Base-by-base conservation (phyloP, 92 coral and sea anemone genomes). In the Epizoanthus scotinus region DNA sequence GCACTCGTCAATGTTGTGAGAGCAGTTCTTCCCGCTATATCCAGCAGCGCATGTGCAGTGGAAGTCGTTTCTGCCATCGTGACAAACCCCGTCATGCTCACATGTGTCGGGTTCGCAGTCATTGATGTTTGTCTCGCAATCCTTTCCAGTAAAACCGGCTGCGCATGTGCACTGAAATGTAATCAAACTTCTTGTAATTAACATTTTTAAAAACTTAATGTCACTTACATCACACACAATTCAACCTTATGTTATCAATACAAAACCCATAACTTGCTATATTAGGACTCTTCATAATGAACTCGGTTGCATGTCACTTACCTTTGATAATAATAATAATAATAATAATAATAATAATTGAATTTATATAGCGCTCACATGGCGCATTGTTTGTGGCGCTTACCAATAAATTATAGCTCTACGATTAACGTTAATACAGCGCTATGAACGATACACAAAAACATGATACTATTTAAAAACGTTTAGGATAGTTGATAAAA, bases 81-180 rank as follows among this genome's bases (percentile, higher is more conserved):
- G 79, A 58, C 97, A 92, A 9, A 91, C 84, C 49, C 97, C 97
- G 26, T 86, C 73, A 29, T 86, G 64, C 24, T 89, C 86, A 78
- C 90, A 89, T 0, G 90, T 64, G 34, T 78, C 82, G 21, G 86
- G 83, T 17, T 63, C 87, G 54, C 97, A 92, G 81, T 92, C 97
- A 58, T 92, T 85, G 71, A 91, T 83, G 86, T 92, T 87, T 13
- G 87, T 92, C 72, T 92, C 94, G 55, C 97, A 92, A 67, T 92
- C 97, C 36, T 87, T 90, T 1, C 94, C 94, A 0, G 88, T 87
- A 67, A 56, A 92, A 63, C 97, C 97, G 50, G 56, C 71, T 17
- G 77, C 83, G 64, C 97, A 92, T 2, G 94, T 27, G 28, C 97
- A 92, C 97, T 91, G 54, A 8, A 78, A 31, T 27, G 44, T n/a